These are phyloP conservation scores for Pristionchus maxplancki DNA, from an alignment of 2,888 invertebrate genomes.

Conservation along the genomic window DNA sequence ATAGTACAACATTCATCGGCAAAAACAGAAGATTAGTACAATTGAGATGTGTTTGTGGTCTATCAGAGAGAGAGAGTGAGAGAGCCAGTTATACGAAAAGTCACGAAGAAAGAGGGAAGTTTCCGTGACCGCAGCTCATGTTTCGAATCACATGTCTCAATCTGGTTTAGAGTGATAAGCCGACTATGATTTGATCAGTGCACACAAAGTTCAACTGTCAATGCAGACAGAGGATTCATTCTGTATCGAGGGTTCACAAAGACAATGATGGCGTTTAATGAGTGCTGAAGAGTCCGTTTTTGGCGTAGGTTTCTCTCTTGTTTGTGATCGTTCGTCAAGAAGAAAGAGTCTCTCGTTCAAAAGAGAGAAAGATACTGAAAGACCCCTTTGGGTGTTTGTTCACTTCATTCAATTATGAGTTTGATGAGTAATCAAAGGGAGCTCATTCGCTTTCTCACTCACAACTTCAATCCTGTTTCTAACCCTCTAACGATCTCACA, in stretches of 20 bases:
- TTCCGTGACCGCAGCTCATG: neutral
- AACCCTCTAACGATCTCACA: constrained; percentile 38
- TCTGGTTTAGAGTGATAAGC: constrained; percentile 27
- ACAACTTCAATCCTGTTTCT: constrained; percentile 43
- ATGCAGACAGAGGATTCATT: neutral
- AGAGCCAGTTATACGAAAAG: neutral
- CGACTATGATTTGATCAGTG: neutral
- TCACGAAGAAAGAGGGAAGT: neutral
- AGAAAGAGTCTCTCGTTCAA: neutral
- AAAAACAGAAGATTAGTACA: constrained; percentile 6
- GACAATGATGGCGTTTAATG: neutral
- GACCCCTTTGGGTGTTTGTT: neutral
- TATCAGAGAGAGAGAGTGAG: neutral
- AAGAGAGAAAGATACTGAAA: neutral
- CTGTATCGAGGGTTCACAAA: neutral
- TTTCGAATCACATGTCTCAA: neutral
- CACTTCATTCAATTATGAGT: constrained; percentile 38
- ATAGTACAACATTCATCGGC: neutral
- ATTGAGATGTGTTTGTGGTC: neutral
- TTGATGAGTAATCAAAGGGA: constrained; percentile 34
- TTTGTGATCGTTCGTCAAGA: neutral
- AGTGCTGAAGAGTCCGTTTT: neutral
- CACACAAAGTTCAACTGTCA: neutral
- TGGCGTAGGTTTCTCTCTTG: neutral
- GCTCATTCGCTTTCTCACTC: constrained; percentile 13